Evolutionary conservation across 1,140 invertebrate genomes (phyloP), one percentile per base, ranked within the genome.

Genomic region (Drosophila ambigua): DNA sequence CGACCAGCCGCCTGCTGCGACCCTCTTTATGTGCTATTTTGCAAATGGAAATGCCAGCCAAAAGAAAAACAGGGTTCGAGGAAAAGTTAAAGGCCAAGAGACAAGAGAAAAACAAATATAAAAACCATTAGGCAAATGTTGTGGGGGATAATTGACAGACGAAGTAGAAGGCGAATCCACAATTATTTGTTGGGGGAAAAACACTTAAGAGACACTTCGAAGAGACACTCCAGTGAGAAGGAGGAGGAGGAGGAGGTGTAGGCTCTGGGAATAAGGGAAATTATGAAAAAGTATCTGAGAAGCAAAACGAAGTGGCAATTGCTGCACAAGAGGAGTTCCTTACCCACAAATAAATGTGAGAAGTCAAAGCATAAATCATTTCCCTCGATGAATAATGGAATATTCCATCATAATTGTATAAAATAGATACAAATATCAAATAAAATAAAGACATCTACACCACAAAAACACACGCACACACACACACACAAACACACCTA

Each of bases 121-220:
- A 69, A 69, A 69, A 58, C 64, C 67, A 71, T 71, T 69, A 71
- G 45, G 65, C 67, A 69, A 58, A 58, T 69, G 65, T 69, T 69
- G 51, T 58, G 43, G 28, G 39, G 64, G 66, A 69, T 69, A 69
- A 69, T 57, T 69, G 66, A 69, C 63, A 69, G 49, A 41, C 35
- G 66, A 58, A 49, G 43, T 43, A 48, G 4, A 16, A 48, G 55
- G 28, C 66, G 65, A 15, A 53, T 39, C 35, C 48, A 65, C 60
- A 65, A 66, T 66, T 51, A 51, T 35, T 35, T 69, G 20, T 39
- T 11, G 16, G 28, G 65, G 35, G 24, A 23, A 15, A 67, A 54
- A 41, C 65, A 67, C 65, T 68, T 68, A 23, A 44, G 31, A 67
- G 50, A 48, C 59, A 49, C 59, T 65, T 65, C 44, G 59, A 24